Conservation (phyloP, 2,888 invertebrate genomes). For the Eilema sororculum region DNA sequence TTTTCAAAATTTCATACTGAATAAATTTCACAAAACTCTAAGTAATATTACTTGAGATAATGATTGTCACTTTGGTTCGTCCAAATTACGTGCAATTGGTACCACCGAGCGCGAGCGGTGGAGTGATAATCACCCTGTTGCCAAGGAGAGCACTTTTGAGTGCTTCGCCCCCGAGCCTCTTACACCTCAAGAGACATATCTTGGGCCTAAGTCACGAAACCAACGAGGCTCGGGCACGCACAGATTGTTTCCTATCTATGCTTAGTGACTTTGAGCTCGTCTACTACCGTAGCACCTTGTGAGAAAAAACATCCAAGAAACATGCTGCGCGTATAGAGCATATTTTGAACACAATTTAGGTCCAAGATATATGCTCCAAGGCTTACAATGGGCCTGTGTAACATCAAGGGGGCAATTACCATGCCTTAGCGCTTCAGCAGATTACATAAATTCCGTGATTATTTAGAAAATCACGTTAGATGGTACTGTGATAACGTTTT, state of each 20-base stretch:
- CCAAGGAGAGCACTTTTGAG: neutral
- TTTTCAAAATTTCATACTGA: neutral
- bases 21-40: conserved; percentile 2
- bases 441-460: conserved; percentile 5
- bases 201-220: too few species aligned
- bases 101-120: neutral
- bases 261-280: too few species aligned
- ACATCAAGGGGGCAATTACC: conserved; percentile 12
- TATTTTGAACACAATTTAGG: too few species aligned
- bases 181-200: too few species aligned
- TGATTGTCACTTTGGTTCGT: conserved; percentile 8
- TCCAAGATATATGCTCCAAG: too few species aligned
- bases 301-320: too few species aligned
- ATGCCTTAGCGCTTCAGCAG: neutral
- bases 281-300: too few species aligned
- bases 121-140: conserved; percentile 21
- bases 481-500: neutral
- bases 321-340: too few species aligned
- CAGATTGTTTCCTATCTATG: too few species aligned
- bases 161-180: neutral
- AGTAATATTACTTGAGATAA: conserved; percentile 10
- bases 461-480: neutral
- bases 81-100: conserved; percentile 15
- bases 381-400: neutral
- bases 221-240: too few species aligned